Percentiles rank a stretch among this genome's conserved stretches.
phyloP scores from a whole-genome alignment of 2,797 vertebrate species.

The Coregonus ussuriensis region DNA sequence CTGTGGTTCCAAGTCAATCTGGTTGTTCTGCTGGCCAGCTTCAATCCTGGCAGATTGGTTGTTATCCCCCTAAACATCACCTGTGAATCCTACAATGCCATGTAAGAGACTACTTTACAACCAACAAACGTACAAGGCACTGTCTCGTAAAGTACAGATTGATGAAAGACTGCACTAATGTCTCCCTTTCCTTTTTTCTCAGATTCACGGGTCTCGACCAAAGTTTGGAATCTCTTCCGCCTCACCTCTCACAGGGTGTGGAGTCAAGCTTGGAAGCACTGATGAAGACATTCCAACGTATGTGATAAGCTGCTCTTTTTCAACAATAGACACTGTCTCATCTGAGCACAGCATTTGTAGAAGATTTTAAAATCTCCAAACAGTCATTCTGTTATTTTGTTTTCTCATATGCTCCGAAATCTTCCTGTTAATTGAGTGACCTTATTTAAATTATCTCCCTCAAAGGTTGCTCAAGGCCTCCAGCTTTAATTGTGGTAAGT shows the following conservation, averaged over 20 bases:
- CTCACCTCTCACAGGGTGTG: neutral
- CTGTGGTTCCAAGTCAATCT: conserved; percentile 50
- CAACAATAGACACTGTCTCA: neutral
- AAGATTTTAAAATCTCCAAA: neutral
- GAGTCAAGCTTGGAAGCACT: conserved; percentile 34
- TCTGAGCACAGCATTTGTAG: neutral
- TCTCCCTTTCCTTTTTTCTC: neutral
- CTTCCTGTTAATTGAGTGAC: no score
- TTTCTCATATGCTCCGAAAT: no score
- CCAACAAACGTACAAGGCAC: no score
- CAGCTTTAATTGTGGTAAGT: no score
- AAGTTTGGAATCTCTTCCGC: no score
- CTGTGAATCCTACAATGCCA: conserved; percentile 46
- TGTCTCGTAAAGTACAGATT: neutral
- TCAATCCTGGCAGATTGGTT: conserved; percentile 19
- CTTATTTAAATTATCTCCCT: no score
- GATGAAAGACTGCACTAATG: neutral
- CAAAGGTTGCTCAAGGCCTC: no score
- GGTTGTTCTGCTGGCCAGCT: conserved; percentile 45
- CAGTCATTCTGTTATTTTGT: no score
- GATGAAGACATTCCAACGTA: conserved; percentile 29
- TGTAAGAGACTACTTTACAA: conserved; percentile 40
- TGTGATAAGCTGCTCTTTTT: neutral
- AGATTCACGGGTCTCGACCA: no score
- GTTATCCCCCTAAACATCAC: conserved; percentile 52